These are phyloP conservation scores for Tinea trinotella DNA, from an alignment of 2,888 invertebrate genomes.

Conservation along the genomic window DNA sequence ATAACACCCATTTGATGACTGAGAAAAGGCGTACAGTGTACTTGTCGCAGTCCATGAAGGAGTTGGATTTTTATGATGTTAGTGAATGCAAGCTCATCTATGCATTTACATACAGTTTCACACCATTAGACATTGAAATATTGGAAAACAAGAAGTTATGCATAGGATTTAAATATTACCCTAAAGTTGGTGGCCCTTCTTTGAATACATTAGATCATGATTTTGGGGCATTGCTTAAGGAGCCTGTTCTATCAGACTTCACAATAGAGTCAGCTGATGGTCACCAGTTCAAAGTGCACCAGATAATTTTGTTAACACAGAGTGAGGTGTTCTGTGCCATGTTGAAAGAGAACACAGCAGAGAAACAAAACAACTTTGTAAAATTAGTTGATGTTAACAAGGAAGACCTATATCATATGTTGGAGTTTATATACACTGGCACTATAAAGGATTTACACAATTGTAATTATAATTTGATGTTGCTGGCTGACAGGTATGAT, in stretches of 20 bases:
- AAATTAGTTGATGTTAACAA: constrained; percentile 46
- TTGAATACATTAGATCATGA: constrained; percentile 32
- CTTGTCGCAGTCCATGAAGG: constrained; percentile 33
- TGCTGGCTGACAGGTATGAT: constrained; percentile 52
- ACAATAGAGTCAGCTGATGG: constrained; percentile 54
- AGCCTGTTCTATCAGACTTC: constrained; percentile 54
- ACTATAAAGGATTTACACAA: constrained; percentile 42
- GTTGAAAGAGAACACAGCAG: constrained; percentile 57
- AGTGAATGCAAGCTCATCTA: constrained; percentile 31
- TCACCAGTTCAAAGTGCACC: constrained; percentile 47
- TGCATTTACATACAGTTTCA: constrained; percentile 47
- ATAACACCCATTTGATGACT: constrained; percentile 33
- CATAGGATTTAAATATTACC: constrained; percentile 37
- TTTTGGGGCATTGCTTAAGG: constrained; percentile 38
- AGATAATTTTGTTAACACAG: constrained; percentile 40
- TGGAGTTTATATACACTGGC: constrained; percentile 56
- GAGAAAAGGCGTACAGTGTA: constrained; percentile 37
- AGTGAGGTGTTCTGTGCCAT: constrained; percentile 64
- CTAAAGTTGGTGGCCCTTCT: constrained; percentile 23
- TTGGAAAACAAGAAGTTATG: constrained; percentile 43
- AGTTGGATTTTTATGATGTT: constrained; percentile 32
- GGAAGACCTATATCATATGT: constrained; percentile 44
- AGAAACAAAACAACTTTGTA: constrained; percentile 49
- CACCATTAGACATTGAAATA: constrained; percentile 42
- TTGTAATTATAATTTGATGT: constrained; percentile 44